Evolutionary conservation across 2,797 vertebrate genomes (phyloP), one percentile per base, ranked within the genome.

Genomic region (Linurgus olivaceus): DNA sequence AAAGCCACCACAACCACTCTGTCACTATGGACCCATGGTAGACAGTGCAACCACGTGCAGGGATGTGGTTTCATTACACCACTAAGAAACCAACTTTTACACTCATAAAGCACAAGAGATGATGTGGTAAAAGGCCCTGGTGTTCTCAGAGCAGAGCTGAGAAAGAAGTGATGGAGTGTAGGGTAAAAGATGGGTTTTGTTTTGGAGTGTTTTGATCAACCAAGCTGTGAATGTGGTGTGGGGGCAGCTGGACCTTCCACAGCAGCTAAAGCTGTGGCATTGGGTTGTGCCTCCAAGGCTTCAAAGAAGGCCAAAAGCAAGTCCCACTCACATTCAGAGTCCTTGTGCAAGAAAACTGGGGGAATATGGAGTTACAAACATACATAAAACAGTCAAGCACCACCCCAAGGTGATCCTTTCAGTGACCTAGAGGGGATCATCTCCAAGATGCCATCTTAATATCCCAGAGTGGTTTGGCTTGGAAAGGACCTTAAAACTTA

Each of bases 31-130:
- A 50, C 25, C 40, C 37, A 25, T 1, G 7, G 18, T 0, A 59
- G 40, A 71, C 59, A 66, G 38, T 0, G 0, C 23, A 50, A 58
- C 70, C 2, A 0, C 0, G 0, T 17, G n/a, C 51, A 45, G 1
- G 2, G 50, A 77, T 7, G 23, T 7, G 1, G 12, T 44, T 78
- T 71, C 47, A 58, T 40, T 21, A 35, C 31, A 37, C 16, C 3
- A 15, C n/a, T 62, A 47, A 62, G 25, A 86, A 89, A 55, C 2
- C 55, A 80, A 24, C 13, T 82, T 31, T 51, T 51, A 38, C 21
- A 47, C 44, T 42, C 1, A 10, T 23, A 61, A 86, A 77, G 47
- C 18, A 33, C 18, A 62, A 29, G 14, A 74, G 59, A 57, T 31
- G 13, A 35, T 23, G 25, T 13, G 59, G 20, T 33, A 40, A 76